Percentiles rank a stretch among this genome's conserved stretches.
Conservation (phyloP, 2,888 invertebrate species). For the Pheosia tremula region DNA sequence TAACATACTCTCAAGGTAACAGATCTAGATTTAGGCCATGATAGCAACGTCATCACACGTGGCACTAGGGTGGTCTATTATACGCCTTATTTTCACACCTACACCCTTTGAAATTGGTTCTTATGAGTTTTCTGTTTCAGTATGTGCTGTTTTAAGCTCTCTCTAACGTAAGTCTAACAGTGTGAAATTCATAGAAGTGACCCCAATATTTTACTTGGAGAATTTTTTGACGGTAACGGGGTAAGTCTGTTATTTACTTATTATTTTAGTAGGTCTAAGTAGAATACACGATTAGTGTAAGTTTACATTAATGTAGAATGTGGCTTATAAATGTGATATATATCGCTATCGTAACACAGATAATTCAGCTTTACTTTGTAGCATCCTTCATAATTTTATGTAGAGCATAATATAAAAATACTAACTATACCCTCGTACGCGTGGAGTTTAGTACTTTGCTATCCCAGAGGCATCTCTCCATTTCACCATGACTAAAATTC, state of each 20-base stretch:
- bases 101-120: conserved; percentile 66
- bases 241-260: too few relatives aligned
- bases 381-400: background rate
- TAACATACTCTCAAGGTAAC: conserved; percentile 44
- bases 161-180: background rate
- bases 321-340: too few relatives aligned
- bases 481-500: too few relatives aligned
- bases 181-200: background rate
- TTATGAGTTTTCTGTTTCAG: conserved; percentile 53
- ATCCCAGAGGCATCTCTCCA: too few relatives aligned
- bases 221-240: too few relatives aligned
- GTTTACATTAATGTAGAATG: too few relatives aligned
- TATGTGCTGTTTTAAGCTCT: conserved; percentile 4
- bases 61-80: conserved; percentile 60
- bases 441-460: too few relatives aligned
- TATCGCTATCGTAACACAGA: too few relatives aligned
- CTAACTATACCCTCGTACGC: too few relatives aligned
- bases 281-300: too few relatives aligned
- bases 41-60: conserved; percentile 75
- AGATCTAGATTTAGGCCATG: conserved; percentile 73
- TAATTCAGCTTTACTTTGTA: too few relatives aligned
- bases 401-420: background rate
- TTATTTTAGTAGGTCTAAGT: too few relatives aligned
- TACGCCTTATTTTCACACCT: conserved; percentile 74
- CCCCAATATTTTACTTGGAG: background rate